These are phyloP conservation scores for Prunella himalayana DNA, from an alignment of 2,113 vertebrate genomes.

Conservation along the genomic window DNA sequence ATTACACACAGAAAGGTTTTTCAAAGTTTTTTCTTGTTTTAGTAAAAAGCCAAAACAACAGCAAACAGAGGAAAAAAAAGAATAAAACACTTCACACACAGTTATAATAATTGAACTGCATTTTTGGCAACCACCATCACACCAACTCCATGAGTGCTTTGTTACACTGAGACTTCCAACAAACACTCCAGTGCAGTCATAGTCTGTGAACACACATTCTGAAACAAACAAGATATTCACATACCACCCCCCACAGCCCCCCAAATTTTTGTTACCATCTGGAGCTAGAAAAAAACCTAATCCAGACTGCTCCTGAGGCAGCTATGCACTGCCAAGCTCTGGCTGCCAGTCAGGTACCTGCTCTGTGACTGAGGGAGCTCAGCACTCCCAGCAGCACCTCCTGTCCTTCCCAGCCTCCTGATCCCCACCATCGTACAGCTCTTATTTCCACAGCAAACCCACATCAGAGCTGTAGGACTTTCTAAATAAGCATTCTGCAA, in stretches of 20 bases:
- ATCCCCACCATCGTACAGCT: rapidly evolving
- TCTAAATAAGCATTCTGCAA: background rate
- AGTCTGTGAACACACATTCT: background rate
- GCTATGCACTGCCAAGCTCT: background rate
- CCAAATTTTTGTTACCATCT: background rate
- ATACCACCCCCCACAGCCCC: rapidly evolving
- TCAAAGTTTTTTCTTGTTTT: background rate
- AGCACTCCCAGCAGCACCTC: background rate
- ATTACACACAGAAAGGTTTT: background rate
- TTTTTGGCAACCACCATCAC: background rate
- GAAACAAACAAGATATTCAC: background rate
- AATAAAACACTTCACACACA: background rate
- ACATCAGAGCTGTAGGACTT: background rate
- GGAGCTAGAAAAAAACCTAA: background rate
- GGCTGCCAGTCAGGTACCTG: background rate
- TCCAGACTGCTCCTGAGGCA: background rate
- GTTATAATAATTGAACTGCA: background rate
- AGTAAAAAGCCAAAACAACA: background rate
- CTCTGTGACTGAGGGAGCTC: background rate
- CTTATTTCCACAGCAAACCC: background rate
- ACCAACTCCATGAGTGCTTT: background rate
- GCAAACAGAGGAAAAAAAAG: background rate
- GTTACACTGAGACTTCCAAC: background rate
- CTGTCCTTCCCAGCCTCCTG: background rate
- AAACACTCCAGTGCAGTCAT: background rate